Evolutionary conservation across 2,888 invertebrate genomes (phyloP).

Genomic region (Aporophyla nigra): DNA sequence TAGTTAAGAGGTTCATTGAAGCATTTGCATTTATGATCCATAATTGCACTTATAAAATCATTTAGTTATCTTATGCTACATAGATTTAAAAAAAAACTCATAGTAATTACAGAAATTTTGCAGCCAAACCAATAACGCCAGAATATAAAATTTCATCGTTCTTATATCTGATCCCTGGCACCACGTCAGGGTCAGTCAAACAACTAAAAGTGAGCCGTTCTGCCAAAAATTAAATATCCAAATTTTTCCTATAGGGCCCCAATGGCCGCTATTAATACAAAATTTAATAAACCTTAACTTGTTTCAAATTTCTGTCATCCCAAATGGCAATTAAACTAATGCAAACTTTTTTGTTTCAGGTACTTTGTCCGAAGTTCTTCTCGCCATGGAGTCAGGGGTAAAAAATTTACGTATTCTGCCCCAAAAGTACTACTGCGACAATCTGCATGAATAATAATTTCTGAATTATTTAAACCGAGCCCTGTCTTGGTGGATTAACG

Average conservation of each 20-base stretch:
- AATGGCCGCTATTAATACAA: conserved; percentile 39
- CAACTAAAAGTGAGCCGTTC: not conserved
- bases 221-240: not conserved
- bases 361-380: conserved; percentile 53
- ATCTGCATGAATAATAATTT: conserved; percentile 82
- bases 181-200: not conserved
- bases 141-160: not conserved
- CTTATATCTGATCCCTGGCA: not conserved
- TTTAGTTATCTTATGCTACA: not conserved
- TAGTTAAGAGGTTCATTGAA: not conserved
- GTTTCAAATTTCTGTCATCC: conserved; percentile 44
- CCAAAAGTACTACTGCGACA: conserved; percentile 62
- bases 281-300: conserved; percentile 56
- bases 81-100: not conserved
- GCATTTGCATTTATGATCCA: not conserved
- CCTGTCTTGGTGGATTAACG: conserved; percentile 77
- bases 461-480: conserved; percentile 77
- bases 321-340: conserved; percentile 62
- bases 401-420: conserved; percentile 34
- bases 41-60: too few relatives aligned
- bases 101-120: not conserved
- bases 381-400: conserved; percentile 40
- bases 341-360: conserved; percentile 67
- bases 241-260: conserved; percentile 1
- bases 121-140: not conserved